A percentile compares a stretch with the other conserved stretches of the same genome.
These are phyloP conservation scores for Zonitis immaculata DNA, from an alignment of 2,888 invertebrate species.

Conservation along the genomic window DNA sequence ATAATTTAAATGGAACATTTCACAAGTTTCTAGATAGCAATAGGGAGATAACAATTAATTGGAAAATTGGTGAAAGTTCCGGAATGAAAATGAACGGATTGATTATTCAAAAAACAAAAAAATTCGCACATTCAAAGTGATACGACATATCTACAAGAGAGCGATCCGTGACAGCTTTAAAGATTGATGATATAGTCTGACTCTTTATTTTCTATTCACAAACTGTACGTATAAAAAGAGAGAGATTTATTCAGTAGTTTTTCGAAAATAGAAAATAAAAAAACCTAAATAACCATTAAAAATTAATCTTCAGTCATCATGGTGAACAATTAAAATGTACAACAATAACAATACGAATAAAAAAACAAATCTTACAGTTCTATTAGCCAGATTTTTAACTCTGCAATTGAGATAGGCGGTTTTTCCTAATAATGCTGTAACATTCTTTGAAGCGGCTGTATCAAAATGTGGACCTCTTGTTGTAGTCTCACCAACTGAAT, in stretches of 20 bases:
- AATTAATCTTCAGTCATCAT: conserved; percentile 14
- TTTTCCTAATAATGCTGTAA: conserved; percentile 81
- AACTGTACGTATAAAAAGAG: neutral
- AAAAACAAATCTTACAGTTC: conserved; percentile 79
- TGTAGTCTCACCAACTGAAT: conserved; percentile 39
- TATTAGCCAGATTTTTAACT: conserved; percentile 86
- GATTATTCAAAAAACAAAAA: too few species aligned
- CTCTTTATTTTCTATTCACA: conserved; percentile 25
- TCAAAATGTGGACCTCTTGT: conserved; percentile 48
- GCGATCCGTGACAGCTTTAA: conserved; percentile 24
- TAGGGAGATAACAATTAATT: too few species aligned
- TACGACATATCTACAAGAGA: conserved; percentile 25
- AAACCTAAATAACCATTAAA: too few species aligned
- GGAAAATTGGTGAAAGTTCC: too few species aligned
- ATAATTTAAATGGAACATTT: too few species aligned
- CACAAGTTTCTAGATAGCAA: too few species aligned
- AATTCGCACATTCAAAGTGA: too few species aligned
- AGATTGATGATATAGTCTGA: conserved; percentile 33
- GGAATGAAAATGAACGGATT: too few species aligned
- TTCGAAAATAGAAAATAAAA: too few species aligned
- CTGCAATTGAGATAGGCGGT: conserved; percentile 86
- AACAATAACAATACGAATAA: neutral
- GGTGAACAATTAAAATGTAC: neutral
- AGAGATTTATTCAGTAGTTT: too few species aligned
- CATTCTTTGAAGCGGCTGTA: conserved; percentile 50